Conservation (phyloP, 2,113 vertebrate genomes). For the Erpornis zantholeuca region DNA sequence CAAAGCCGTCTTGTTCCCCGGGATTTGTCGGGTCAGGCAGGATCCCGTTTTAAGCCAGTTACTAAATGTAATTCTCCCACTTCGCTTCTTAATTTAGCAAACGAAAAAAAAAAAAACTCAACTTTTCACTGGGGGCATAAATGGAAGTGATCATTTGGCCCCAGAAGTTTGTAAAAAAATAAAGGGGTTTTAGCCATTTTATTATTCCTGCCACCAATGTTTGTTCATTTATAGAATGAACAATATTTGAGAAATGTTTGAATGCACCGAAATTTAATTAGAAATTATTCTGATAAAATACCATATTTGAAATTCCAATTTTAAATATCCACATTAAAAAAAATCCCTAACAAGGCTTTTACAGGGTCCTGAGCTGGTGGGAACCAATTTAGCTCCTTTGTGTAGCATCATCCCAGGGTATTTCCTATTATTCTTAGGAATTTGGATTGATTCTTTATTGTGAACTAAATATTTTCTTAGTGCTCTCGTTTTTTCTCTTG, state of each 20-base stretch:
- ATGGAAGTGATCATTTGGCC: not conserved
- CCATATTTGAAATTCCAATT: not conserved
- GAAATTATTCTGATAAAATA: not conserved
- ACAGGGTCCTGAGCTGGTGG: not conserved
- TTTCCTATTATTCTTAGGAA: slow-evolving; percentile 46
- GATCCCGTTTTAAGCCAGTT: slow-evolving; percentile 20
- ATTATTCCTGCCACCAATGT: not conserved
- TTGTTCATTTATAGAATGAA: not conserved
- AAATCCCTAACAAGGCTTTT: not conserved
- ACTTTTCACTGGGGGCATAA: not conserved
- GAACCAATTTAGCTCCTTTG: slow-evolving; percentile 23
- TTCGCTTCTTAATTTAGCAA: not conserved
- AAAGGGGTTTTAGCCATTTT: not conserved
- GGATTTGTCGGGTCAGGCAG: slow-evolving; percentile 50
- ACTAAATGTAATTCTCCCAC: not conserved
- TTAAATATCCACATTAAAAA: not conserved
- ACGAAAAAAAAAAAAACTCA: not conserved
- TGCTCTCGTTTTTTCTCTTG: not conserved
- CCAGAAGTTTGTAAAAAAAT: not conserved
- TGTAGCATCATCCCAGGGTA: not conserved
- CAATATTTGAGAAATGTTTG: not conserved
- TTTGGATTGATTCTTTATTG: not conserved
- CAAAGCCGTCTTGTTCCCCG: slow-evolving; percentile 16
- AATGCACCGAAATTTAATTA: not conserved
- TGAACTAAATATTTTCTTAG: not conserved